These are phyloP conservation scores for Pipra filicauda DNA, from an alignment of 2,113 vertebrate genomes.

Conservation along the genomic window DNA sequence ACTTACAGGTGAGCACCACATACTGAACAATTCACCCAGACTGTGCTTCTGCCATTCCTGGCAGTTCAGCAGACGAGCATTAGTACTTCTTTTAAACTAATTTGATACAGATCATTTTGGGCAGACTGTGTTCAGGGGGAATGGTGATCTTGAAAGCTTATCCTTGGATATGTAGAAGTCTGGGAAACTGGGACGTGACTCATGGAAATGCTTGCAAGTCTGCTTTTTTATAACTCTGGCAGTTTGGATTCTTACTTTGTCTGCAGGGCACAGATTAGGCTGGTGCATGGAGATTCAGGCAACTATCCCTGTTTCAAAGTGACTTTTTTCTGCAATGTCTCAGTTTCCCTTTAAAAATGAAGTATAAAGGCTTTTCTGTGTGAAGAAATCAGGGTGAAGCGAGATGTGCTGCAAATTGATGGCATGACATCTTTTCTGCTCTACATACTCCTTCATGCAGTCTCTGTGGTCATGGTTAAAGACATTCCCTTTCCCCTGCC, in stretches of 20 bases:
- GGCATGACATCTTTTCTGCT: background rate
- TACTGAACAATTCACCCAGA: fast-evolving
- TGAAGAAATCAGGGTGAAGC: background rate
- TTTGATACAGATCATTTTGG: background rate
- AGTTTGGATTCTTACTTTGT: background rate
- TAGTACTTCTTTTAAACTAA: background rate
- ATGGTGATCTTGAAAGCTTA: background rate
- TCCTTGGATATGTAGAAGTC: background rate
- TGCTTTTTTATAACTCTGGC: background rate
- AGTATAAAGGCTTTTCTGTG: background rate
- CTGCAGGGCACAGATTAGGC: background rate
- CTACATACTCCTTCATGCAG: background rate
- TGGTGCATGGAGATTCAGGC: background rate
- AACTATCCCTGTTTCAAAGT: background rate
- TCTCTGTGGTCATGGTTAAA: background rate
- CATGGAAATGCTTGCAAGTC: background rate
- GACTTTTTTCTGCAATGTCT: background rate
- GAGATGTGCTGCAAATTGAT: background rate
- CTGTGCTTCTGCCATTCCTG: background rate
- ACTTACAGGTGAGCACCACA: background rate
- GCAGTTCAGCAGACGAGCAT: background rate
- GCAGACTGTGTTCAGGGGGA: background rate
- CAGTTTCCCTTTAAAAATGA: background rate
- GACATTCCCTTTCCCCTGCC: background rate
- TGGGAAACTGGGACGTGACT: background rate